A percentile compares a stretch with the other conserved stretches of the same genome.
These are phyloP conservation scores for Acronicta alni DNA, from an alignment of 2,888 invertebrate species.

Conservation along the genomic window DNA sequence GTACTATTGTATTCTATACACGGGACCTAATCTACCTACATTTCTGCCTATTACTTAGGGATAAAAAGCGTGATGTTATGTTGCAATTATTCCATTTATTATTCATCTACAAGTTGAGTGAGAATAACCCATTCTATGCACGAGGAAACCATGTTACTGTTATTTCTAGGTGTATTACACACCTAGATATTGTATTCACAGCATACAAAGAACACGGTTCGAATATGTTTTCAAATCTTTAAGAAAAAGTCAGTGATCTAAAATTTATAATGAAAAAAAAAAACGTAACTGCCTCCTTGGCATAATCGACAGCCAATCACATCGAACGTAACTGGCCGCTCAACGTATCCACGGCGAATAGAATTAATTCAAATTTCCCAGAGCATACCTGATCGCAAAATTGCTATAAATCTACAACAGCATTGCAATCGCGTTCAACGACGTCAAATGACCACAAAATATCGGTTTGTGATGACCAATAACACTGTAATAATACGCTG, in stretches of 20 bases:
- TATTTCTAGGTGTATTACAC: conserved; percentile 18
- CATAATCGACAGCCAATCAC: conserved; percentile 4
- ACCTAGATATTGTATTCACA: conserved; percentile 27
- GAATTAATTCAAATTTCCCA: conserved; percentile 38
- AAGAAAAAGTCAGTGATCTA: not conserved
- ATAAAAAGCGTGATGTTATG: too few relatives aligned
- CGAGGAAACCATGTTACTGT: too few relatives aligned
- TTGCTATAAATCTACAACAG: conserved; percentile 61
- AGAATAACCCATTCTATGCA: too few relatives aligned
- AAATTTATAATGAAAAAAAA: not conserved
- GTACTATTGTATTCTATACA: too few relatives aligned
- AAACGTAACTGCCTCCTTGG: not conserved
- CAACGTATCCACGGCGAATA: conserved; percentile 17
- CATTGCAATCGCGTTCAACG: conserved; percentile 54
- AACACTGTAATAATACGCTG: conserved; percentile 60
- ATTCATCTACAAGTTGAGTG: too few relatives aligned
- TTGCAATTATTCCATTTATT: too few relatives aligned
- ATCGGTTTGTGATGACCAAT: conserved; percentile 69
- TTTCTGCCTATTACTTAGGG: too few relatives aligned
- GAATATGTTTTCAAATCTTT: not conserved
- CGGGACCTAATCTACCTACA: too few relatives aligned
- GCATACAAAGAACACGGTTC: not conserved
- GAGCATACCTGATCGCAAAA: conserved; percentile 45
- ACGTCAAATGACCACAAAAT: conserved; percentile 74
- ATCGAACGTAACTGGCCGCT: conserved; percentile 16